phyloP scores from a whole-genome alignment of 2,888 invertebrate species.

The Notodonta ziczac region DNA sequence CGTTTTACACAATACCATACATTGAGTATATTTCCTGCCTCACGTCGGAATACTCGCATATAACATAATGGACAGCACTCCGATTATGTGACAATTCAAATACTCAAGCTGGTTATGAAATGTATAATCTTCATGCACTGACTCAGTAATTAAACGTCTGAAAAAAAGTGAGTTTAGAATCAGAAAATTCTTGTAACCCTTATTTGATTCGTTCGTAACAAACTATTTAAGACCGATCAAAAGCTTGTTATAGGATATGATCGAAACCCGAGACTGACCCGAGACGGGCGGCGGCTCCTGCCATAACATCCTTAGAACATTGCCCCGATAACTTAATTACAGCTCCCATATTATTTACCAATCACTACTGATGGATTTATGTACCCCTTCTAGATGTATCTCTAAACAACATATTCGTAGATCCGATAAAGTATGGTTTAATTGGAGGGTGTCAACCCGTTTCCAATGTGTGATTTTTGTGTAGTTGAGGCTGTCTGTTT shows the following conservation, averaged over 20 bases:
- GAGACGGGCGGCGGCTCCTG: background rate
- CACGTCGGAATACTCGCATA: background rate
- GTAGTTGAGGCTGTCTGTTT: too few relatives aligned
- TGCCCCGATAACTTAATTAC: conserved; percentile 2
- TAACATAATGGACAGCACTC: background rate
- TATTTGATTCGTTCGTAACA: background rate
- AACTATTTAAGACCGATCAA: background rate
- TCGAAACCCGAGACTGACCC: background rate
- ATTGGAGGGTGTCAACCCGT: background rate
- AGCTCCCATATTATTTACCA: background rate
- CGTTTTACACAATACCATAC: conserved; percentile 2
- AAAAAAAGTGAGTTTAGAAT: too few relatives aligned
- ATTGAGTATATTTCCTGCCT: background rate
- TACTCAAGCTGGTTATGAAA: background rate
- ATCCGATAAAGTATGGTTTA: background rate
- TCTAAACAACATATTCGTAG: background rate
- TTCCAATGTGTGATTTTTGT: too few relatives aligned
- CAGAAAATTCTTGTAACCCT: too few relatives aligned
- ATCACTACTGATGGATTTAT: background rate
- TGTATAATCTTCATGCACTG: too few relatives aligned
- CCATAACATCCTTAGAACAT: background rate
- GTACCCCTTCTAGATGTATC: background rate
- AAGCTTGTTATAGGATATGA: conserved; percentile 1
- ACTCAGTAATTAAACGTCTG: too few relatives aligned
- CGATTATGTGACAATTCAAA: background rate